Conservation (phyloP, 1,140 invertebrate species). For the Sitodiplosis mosellana region DNA sequence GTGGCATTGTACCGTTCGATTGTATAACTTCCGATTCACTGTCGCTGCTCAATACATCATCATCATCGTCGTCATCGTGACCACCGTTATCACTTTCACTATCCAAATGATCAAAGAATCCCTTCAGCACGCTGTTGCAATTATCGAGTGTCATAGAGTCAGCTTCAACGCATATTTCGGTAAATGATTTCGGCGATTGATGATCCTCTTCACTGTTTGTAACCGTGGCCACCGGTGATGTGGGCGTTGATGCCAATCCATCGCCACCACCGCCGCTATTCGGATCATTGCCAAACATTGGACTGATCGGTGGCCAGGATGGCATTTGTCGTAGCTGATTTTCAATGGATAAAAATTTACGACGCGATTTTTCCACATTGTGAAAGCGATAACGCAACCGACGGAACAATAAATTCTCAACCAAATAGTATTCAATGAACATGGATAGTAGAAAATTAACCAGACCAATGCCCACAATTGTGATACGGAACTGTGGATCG, state of each 20-base stretch:
- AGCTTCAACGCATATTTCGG: constrained; percentile 27
- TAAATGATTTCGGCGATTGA: constrained; percentile 14
- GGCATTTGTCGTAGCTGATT: constrained; percentile 30
- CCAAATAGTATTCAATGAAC: constrained; percentile 34
- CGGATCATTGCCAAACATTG: constrained; percentile 19
- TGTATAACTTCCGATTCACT: neutral
- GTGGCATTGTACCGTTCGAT: neutral
- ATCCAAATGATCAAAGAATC: constrained; percentile 14
- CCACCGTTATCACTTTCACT: neutral
- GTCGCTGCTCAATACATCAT: neutral
- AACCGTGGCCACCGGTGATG: neutral
- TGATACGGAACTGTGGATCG: constrained; percentile 35
- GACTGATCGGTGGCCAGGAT: constrained; percentile 38
- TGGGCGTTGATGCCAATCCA: constrained; percentile 3
- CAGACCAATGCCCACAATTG: constrained; percentile 31
- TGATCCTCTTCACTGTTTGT: constrained; percentile 2
- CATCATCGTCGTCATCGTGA: neutral
- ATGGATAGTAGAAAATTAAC: constrained; percentile 33
- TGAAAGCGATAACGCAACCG: constrained; percentile 32
- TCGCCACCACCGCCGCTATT: constrained; percentile 3
- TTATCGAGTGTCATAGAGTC: constrained; percentile 17
- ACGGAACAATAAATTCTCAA: constrained; percentile 36
- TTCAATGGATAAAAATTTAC: constrained; percentile 40
- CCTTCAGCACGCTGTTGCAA: constrained; percentile 23
- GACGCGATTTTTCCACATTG: constrained; percentile 35